Base-by-base conservation (phyloP, 2,113 vertebrate genomes). In the Apistogramma diplotaenia region DNA sequence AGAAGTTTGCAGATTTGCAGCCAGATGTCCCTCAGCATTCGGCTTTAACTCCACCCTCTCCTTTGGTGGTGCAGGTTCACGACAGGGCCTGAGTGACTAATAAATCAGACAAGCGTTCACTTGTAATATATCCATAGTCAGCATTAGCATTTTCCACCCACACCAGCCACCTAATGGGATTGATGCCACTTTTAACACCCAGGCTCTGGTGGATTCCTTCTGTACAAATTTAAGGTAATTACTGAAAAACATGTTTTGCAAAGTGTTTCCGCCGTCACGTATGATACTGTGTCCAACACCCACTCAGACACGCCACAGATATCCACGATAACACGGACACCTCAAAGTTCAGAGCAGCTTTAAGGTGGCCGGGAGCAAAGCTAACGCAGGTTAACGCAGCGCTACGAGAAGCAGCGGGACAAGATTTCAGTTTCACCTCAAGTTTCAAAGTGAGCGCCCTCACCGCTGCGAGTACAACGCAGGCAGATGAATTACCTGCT, bases 1-100 rank as follows among this genome's bases (percentile, higher is more conserved):
- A 83, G 75, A 83, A 73, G 74, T 73, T 43, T 29, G 27, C 16
- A 76, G 84, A 93, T 93, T 89, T 91, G 79, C 60, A 83, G 78
- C 87, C 86, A 89, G 83, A 81, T 76, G 82, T 85, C 86, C 82
- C 12, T 78, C 46, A 89, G 80, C 79, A 74, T 78, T 80, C 29
- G 54, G 70, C 70, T 84, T 51, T 29, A 82, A 77, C 89, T 54
- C 74, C 87, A 85, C 85, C 85, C 86, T 79, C 55, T 76, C 65
- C 59, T 55, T 53, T 53, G 16, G 71, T 83, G 60, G 74, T 71
- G 60, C 60, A 21, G 49, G 56, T 82, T 82, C 76, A 86, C 21
- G 19, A 71, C 15, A 61, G 35, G 55, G 23, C 51, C 58, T 2
- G 21, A 65, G 59, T 6, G 76, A 71, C 49, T 15, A 76, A 86